A percentile compares a stretch with the other conserved stretches of the same genome.
phyloP scores from a whole-genome alignment of 1,140 invertebrate species.

The Dendroctonus valens region DNA sequence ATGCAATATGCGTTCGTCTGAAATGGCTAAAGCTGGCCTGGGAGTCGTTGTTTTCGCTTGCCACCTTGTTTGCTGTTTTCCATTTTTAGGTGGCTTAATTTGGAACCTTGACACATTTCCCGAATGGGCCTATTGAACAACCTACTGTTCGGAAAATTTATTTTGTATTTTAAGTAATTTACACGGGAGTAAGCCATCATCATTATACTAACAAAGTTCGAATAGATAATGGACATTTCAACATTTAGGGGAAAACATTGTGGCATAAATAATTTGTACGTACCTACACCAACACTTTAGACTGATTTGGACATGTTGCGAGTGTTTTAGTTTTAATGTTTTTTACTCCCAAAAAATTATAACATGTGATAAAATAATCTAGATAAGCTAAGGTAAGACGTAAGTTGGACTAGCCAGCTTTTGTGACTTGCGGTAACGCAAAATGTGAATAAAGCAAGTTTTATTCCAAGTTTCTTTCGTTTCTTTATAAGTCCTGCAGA shows the following conservation, averaged over 20 bases:
- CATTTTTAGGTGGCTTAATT: conserved; percentile 54
- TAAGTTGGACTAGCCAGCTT: too few species aligned
- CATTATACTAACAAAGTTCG: not conserved
- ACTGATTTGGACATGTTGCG: too few species aligned
- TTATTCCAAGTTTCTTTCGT: too few species aligned
- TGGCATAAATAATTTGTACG: too few species aligned
- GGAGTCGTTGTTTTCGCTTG: conserved; percentile 46
- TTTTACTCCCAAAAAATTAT: too few species aligned
- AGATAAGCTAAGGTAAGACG: too few species aligned
- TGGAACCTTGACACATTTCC: conserved; percentile 61
- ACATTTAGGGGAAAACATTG: not conserved
- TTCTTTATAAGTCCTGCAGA: too few species aligned
- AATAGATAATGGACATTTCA: not conserved
- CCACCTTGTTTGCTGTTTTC: conserved; percentile 49
- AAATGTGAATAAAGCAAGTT: too few species aligned
- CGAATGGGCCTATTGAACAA: conserved; percentile 45
- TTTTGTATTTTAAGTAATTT: not conserved
- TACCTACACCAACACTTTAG: too few species aligned
- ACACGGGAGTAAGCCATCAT: not conserved
- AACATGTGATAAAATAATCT: too few species aligned
- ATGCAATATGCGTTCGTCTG: conserved; percentile 71
- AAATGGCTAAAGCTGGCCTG: conserved; percentile 63
- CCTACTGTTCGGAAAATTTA: not conserved
- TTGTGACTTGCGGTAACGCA: too few species aligned
- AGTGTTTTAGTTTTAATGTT: too few species aligned